Base-by-base conservation (phyloP, 2,888 invertebrate species). In the Metacarcinus magister region DNA sequence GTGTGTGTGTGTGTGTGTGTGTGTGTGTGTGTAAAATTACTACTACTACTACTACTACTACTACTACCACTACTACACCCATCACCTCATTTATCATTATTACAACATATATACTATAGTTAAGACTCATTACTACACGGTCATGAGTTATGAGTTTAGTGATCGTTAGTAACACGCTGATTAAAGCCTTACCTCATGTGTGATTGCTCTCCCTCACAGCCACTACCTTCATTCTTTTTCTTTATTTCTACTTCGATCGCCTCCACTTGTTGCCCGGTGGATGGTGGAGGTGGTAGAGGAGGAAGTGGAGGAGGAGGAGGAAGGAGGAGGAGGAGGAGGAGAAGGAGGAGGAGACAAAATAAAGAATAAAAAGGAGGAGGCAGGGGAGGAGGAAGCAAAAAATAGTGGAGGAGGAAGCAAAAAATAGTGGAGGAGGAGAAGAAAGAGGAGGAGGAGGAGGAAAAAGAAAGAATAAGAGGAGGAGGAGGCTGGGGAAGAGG, bases 1-100 rank as follows among this genome's bases (percentile, higher is more conserved):
- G 82, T 82, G 82, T 82, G 82, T 82, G 82, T 82, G 82, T 82
- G 82, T 82, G 82, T 82, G 82, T 82, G 82, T 82, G 82, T 82
- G 82, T 82, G 82, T 82, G 28, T 82, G 32, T 67, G 54, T 54
- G 54, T 54, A 16, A 13, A 39, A 39, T 2, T 39, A 39, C 39
- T 39, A 39, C 2, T 39, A 39, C 39, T 39, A 39, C 48, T 10
- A 48, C 13, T 7, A 10, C 48, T 48, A 7, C 13, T 48, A 0
- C 48, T 13, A 10, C 13, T 48, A 10, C 48, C 0, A 10, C 13
- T 13, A 48, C 48, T 48, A 13, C 13, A 2, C 0, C 13, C 2
- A 10, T 46, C 48, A 48, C 13, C 13, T 48, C 48, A 48, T 48
- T 48, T 48, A 39, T 39, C 39, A 39, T 39, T 39, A 39, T 39